Base-by-base conservation (phyloP, 2,888 invertebrate species). In the Helleia helle region DNA sequence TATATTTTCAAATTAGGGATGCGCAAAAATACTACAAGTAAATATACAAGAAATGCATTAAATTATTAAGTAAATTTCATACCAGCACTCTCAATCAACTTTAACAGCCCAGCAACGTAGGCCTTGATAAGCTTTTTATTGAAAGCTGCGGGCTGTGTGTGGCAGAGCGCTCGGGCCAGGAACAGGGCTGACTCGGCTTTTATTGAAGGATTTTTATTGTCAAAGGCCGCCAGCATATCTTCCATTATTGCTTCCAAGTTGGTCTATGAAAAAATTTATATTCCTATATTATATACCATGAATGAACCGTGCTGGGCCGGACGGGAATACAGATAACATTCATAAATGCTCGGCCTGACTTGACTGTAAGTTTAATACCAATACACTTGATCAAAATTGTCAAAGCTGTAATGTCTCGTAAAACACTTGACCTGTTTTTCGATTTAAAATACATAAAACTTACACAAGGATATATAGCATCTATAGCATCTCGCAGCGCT, bases 71-170 rank as follows among this genome's bases (percentile, higher is more conserved):
- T 3, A 7, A 34, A 12, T 4, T 15, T 11, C 34, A 22, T 34
- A 91, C 91, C 91, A 52, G 93, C 88, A 67, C 93, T 93, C 51
- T 92, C 92, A 1, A 93, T 66, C 7, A 90, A 89, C 63, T 96
- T 96, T 3, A 95, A 68, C 31, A 99, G 79, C 1, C 91, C 89
- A 1, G 89, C 89, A 0, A 92, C 91, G 47, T 95, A 90, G 0
- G 91, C 88, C 71, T 98, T 98, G 9, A 97, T 74, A 2, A 96
- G 75, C 70, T 98, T 99, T 75, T 98, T 98, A 57, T 92, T 95
- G 41, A 97, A 86, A 14, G 92, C 88, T 0, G 91, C 84, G 0
- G 96, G 93, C 37, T 93, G 92, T 2, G 94, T 94, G 56, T 89
- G 89, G 3, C 93, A 87, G 56, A 98, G 91, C 11, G 93, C 92